Conservation (phyloP, 2,888 invertebrate genomes). For the Cerastis rubricosa region DNA sequence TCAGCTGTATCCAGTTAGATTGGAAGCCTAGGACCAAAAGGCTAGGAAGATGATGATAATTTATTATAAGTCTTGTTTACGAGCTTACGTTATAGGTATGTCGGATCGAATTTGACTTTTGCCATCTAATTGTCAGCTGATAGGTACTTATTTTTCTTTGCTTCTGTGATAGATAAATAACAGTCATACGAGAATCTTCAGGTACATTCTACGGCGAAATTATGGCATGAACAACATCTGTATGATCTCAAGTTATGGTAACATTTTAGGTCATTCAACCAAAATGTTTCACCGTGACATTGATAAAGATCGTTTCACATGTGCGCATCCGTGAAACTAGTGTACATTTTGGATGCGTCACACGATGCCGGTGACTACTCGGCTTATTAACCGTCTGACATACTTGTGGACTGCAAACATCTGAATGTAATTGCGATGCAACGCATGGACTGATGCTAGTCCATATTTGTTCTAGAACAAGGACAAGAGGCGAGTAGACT, state of each 20-base stretch:
- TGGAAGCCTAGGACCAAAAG: not conserved
- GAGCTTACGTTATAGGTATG: not conserved
- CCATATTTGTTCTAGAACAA: constrained; percentile 51
- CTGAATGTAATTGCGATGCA: constrained; percentile 55
- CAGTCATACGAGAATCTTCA: not conserved
- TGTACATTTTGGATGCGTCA: constrained; percentile 66
- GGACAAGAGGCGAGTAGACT: constrained; percentile 8
- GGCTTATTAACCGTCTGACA: constrained; percentile 78
- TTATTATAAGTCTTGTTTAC: no score
- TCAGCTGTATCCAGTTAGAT: not conserved
- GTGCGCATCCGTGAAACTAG: constrained; percentile 84
- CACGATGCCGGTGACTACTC: constrained; percentile 64
- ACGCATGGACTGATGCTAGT: constrained; percentile 39
- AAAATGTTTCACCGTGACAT: constrained; percentile 84
- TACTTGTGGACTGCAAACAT: constrained; percentile 65
- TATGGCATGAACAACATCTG: not conserved
- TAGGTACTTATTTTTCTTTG: constrained; percentile 16
- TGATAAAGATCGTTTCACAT: constrained; percentile 84
- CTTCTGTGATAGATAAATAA: not conserved
- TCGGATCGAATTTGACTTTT: constrained; percentile 11
- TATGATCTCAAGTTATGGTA: constrained; percentile 1
- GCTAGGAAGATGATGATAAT: not conserved
- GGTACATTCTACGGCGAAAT: not conserved
- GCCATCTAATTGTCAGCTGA: constrained; percentile 36
- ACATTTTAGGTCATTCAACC: constrained; percentile 73